Evolutionary conservation across 2,797 vertebrate species (phyloP), one percentile per base, ranked within the genome.

Genomic region (Gouania willdenowi): DNA sequence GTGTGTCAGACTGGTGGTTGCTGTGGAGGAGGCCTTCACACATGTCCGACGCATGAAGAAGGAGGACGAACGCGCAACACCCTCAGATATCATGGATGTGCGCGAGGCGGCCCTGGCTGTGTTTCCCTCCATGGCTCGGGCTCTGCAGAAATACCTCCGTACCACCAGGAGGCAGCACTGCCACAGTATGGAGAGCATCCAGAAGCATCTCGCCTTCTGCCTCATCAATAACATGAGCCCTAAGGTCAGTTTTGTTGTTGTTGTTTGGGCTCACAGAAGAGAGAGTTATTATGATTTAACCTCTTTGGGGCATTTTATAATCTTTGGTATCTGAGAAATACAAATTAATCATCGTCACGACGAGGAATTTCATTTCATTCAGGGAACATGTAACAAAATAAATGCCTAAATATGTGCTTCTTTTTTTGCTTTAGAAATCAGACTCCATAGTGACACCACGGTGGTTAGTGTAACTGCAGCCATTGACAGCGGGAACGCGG

Each of bases 131-230:
- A 95, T 99, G 91, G 97, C 97, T 2, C 90, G 94, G 13, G 90
- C 94, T 0, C 77, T 98, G 71, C 95, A 99, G 87, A 98, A 97
- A 68, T 98, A 98, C 86, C 91, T 99, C 62, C 93, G 94, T 5
- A 93, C 94, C 71, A 99, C 95, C 0, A 91, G 92, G 42, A 92
- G 97, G 86, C 93, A 98, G 44, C 92, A 97, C 77, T 95, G 92
- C 77, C 94, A 98, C 85, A 98, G 91, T 87, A 99, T 99, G 96
- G 97, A 98, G 82, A 95, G 92, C 79, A 99, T 99, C 74, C 89
- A 98, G 81, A 93, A 92, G 54, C 97, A 99, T 61, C 85, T 99
- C 36, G 91, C 93, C 13, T 95, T 95, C 87, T 98, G 95, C 76
- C 89, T 98, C 46, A 76, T 92, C 48, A 91, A 97, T 68, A 93